phyloP scores from a whole-genome alignment of 2,888 invertebrate genomes.

The Eupithecia vulgata region DNA sequence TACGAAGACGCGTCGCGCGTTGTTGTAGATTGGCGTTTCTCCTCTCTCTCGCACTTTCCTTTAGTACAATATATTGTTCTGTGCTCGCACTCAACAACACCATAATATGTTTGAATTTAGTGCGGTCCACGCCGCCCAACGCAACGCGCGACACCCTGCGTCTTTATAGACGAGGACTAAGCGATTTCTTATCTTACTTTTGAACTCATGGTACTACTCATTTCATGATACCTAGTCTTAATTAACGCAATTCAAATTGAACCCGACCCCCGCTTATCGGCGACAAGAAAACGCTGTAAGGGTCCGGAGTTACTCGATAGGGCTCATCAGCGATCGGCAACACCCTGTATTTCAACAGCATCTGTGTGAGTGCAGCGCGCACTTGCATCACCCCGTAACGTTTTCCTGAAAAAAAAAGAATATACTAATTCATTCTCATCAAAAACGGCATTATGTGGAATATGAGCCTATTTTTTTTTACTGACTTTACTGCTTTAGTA shows the following conservation, averaged over 20 bases:
- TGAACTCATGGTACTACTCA: too few species aligned
- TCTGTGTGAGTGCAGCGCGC: slow-evolving; percentile 65
- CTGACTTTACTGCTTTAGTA: too few species aligned
- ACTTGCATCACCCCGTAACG: slow-evolving; percentile 72
- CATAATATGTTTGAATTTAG: too few species aligned
- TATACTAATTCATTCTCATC: background rate
- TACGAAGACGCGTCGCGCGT: too few species aligned
- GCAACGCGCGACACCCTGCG: too few species aligned
- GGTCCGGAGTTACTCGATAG: slow-evolving; percentile 53
- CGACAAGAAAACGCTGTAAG: slow-evolving; percentile 59
- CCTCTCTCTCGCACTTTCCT: too few species aligned
- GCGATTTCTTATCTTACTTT: background rate
- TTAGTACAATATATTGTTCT: too few species aligned
- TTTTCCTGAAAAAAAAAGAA: slow-evolving; percentile 59
- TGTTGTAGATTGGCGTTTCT: too few species aligned
- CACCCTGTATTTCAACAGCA: slow-evolving; percentile 59
- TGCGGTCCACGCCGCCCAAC: too few species aligned
- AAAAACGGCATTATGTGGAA: background rate
- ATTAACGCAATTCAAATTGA: slow-evolving; percentile 58
- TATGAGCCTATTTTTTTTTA: too few species aligned
- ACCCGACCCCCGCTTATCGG: slow-evolving; percentile 60
- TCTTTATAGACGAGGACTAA: too few species aligned
- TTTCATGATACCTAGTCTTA: background rate
- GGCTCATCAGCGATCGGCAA: slow-evolving; percentile 52
- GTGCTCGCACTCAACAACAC: too few species aligned